Evolutionary conservation across 2,888 invertebrate genomes (phyloP), one percentile per base, ranked within the genome.

Genomic region (Hypercompe scribonia): DNA sequence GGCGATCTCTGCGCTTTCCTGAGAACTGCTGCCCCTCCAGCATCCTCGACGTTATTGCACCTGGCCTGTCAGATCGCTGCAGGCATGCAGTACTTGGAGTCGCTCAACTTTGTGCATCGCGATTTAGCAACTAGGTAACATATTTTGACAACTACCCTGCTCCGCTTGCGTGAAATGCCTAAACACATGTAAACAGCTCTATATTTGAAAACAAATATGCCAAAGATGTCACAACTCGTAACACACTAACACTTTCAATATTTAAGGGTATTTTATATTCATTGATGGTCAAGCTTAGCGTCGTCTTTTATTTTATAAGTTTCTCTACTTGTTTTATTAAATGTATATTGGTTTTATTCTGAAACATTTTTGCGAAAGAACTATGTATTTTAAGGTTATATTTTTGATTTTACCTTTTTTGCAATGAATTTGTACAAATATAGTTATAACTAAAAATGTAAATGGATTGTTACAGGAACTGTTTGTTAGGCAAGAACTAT

Each of bases 11-110:
- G 98, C 92, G 97, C 98, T 88, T 98, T 97, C 91, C 96, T 98
- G 65, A 97, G 98, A 85, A 96, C 97, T 54, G 96, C 97, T 24
- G 97, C 97, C 86, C 96, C 97, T 67, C 97, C 98, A 81, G 96
- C 91, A 0, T 97, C 97, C 85, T 94, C 96, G 70, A 96, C 97
- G 46, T 96, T 98, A 89, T 96, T 98, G 81, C 98, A 97, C 93
- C 97, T 98, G 93, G 98, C 98, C 66, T 97, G 97, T 97, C 98
- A 99, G 93, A 97, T 99, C 80, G 98, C 99, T 2, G 97, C 98
- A 7, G 99, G 99, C 24, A 98, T 99, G 98, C 97, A 97, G 87
- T 99, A 99, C 91, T 95, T 99, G 86, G 99, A 99, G 94, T 97
- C 98, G 68, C 96, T 98, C 81, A 98, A 98, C 94, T 98, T 99